Evolutionary conservation across 2,888 invertebrate genomes (phyloP).

Genomic region (Temnothorax unifasciatus): DNA sequence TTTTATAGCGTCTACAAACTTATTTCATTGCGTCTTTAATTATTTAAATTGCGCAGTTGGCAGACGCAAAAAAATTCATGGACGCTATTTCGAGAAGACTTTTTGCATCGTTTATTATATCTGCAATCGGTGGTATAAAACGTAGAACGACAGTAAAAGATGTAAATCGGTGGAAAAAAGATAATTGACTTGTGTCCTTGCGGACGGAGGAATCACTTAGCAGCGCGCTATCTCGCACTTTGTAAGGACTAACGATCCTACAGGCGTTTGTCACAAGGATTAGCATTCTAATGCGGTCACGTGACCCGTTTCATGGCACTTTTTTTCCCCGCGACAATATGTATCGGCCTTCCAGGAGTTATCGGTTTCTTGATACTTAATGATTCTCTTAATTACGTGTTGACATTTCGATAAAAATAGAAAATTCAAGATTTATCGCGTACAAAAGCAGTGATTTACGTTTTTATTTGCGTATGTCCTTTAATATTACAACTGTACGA

Average conservation of each 20-base stretch:
- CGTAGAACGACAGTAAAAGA: constrained; percentile 23
- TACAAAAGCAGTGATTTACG: constrained; percentile 10
- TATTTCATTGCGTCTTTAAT: constrained; percentile 16
- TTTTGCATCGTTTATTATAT: constrained; percentile 39
- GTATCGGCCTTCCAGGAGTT: constrained; percentile 17
- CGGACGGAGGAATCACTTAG: constrained; percentile 57
- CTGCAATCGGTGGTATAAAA: constrained; percentile 8
- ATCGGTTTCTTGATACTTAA: neutral
- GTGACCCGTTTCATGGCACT: constrained; percentile 33
- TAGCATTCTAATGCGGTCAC: constrained; percentile 48
- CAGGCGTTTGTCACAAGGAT: constrained; percentile 61
- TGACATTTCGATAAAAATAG: constrained; percentile 26
- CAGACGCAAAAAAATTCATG: constrained; percentile 27
- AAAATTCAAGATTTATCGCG: constrained; percentile 7
- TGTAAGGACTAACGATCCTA: constrained; percentile 45
- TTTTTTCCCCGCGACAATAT: constrained; percentile 1
- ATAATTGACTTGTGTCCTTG: constrained; percentile 62
- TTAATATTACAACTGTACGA: neutral
- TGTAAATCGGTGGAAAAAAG: constrained; percentile 27
- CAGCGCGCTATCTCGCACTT: constrained; percentile 46
- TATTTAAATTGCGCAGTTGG: constrained; percentile 22
- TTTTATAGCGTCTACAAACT: neutral
- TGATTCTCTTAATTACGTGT: constrained; percentile 21
- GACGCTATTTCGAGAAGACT: neutral
- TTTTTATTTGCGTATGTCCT: neutral